Evolutionary conservation across 1,140 invertebrate genomes (phyloP).

Genomic region (Bicyclus anynana): DNA sequence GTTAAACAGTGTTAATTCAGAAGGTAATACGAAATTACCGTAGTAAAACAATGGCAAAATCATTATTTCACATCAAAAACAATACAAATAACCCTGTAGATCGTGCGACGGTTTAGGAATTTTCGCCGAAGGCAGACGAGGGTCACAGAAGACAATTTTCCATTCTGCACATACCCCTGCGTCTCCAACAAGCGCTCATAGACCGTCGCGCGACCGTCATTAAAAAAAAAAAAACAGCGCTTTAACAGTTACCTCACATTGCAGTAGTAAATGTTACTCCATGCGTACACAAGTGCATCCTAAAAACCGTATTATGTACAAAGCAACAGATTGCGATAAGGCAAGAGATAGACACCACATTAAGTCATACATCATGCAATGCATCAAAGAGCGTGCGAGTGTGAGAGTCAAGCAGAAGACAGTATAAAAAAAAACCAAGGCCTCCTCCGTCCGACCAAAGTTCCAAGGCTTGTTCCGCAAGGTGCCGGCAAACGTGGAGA

Average conservation of each 20-base stretch:
- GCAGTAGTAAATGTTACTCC: too few relatives aligned
- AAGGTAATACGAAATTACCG: too few relatives aligned
- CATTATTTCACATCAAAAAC: too few relatives aligned
- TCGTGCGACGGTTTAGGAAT: too few relatives aligned
- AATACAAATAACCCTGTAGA: too few relatives aligned
- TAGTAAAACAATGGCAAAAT: too few relatives aligned
- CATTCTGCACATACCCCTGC: too few relatives aligned
- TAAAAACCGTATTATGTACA: conserved; percentile 4
- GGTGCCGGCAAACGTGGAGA: conserved; percentile 13
- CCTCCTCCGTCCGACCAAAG: conserved; percentile 29
- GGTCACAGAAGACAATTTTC: too few relatives aligned
- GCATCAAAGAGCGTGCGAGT: conserved; percentile 11
- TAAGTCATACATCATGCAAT: conserved; percentile 18
- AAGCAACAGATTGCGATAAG: conserved; percentile 7
- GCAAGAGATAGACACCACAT: conserved; percentile 14
- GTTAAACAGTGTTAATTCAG: too few relatives aligned
- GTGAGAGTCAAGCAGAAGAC: conserved; percentile 2
- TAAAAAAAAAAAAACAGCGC: background rate
- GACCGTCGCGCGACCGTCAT: too few relatives aligned
- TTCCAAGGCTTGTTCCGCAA: conserved; percentile 8
- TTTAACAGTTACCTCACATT: conserved; percentile 5
- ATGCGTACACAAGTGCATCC: conserved; percentile 12
- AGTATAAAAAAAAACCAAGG: conserved; percentile 8
- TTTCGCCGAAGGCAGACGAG: too few relatives aligned
- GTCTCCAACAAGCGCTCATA: too few relatives aligned